A percentile compares a stretch with the other conserved stretches of the same genome.
These are phyloP conservation scores for Galbula dea DNA, from an alignment of 2,113 vertebrate genomes.

Conservation along the genomic window DNA sequence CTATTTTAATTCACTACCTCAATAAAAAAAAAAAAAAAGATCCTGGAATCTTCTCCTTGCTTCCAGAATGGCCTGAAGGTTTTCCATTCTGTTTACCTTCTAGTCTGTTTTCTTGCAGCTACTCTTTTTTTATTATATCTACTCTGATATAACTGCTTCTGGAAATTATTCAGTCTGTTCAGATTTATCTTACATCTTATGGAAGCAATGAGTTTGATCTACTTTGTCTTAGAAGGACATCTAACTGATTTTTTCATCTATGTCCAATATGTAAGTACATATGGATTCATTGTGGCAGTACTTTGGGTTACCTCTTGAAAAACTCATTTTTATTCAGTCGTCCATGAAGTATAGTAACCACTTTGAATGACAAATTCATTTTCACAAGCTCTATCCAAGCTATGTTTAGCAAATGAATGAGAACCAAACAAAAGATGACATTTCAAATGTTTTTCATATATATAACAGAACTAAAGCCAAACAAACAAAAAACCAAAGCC, in stretches of 20 bases:
- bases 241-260: neutral
- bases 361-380: neutral
- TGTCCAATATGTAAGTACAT: neutral
- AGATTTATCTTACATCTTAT: neutral
- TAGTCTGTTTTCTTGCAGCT: neutral
- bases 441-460: neutral
- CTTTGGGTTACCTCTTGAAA: neutral
- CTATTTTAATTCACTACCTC: neutral
- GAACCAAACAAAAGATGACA: neutral
- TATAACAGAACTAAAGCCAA: neutral
- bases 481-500: neutral
- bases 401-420: neutral
- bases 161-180: neutral
- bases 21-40: neutral
- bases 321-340: neutral
- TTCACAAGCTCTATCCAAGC: neutral
- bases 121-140: neutral
- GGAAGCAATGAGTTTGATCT: neutral
- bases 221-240: neutral
- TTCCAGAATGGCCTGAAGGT: neutral
- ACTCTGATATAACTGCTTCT: neutral
- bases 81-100: neutral
- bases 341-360: neutral
- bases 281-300: neutral
- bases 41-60: neutral